Conservation (phyloP, 1,140 invertebrate genomes). For the Trachymyrmex cornetzi region DNA sequence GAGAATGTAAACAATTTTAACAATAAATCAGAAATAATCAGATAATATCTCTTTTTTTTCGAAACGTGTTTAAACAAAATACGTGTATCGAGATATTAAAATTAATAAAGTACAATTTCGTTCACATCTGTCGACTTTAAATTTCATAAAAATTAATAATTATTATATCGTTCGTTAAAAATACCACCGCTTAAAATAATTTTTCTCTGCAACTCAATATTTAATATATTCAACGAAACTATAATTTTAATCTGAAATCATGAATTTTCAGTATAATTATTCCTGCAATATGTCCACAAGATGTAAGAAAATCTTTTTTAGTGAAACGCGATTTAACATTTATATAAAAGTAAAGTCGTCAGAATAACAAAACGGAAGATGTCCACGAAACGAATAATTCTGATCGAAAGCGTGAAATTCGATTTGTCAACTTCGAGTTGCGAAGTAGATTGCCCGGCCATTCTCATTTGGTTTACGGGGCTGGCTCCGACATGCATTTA, state of each 20-base stretch:
- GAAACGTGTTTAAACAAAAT: neutral
- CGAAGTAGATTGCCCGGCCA: slow-evolving; percentile 74
- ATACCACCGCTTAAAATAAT: neutral
- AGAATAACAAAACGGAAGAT: neutral
- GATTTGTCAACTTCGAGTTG: slow-evolving; percentile 78
- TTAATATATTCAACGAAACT: neutral
- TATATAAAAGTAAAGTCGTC: neutral
- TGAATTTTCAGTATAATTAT: neutral
- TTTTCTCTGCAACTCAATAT: neutral
- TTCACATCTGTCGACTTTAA: neutral
- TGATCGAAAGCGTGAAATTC: slow-evolving; percentile 53
- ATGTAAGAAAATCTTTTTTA: neutral
- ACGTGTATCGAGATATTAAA: neutral
- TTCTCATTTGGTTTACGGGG: slow-evolving; percentile 25
- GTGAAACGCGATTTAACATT: neutral
- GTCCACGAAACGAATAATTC: slow-evolving; percentile 30
- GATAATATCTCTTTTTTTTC: neutral
- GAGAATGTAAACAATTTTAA: neutral
- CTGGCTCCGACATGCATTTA: slow-evolving; percentile 65
- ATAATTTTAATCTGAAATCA: neutral
- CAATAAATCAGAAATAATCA: neutral
- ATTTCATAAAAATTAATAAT: slow-evolving; percentile 1
- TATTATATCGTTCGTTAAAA: neutral
- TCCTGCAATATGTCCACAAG: neutral
- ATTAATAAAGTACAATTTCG: neutral